These are phyloP conservation scores for Bolinopsis microptera DNA, from an alignment of 37 sponge, comb jelly and placozoan genomes.

Conservation along the genomic window DNA sequence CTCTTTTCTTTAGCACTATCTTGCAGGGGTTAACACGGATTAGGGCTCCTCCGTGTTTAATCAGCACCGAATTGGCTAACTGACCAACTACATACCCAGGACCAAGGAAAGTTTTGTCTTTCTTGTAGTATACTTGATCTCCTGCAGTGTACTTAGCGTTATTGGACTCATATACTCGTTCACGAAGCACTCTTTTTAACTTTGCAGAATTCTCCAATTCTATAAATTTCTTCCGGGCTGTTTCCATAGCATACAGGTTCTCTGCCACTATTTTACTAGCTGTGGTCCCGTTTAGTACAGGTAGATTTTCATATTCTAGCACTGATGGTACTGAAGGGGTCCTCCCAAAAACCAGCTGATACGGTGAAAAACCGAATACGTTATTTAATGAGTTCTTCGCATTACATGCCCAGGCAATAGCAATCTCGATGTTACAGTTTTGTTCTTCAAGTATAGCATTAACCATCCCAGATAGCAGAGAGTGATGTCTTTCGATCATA, in stretches of 20 bases:
- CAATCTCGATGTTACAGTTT: background rate
- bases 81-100: slow-evolving; percentile 35
- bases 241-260: slow-evolving; percentile 1
- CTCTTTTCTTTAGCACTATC: background rate
- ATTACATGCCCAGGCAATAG: background rate
- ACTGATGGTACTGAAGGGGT: background rate
- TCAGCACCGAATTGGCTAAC: background rate
- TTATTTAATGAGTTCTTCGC: slow-evolving; percentile 36
- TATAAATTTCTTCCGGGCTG: slow-evolving; percentile 29
- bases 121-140: slow-evolving; percentile 21
- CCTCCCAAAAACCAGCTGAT: slow-evolving; percentile 27
- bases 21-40: background rate
- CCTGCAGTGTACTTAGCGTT: background rate
- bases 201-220: slow-evolving; percentile 20
- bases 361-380: too few relatives aligned
- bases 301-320: background rate
- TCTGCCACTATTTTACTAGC: background rate
- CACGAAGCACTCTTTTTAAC: background rate
- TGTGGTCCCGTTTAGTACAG: background rate
- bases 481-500: background rate
- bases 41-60: slow-evolving; percentile 29
- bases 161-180: background rate
- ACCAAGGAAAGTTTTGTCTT: slow-evolving; percentile 28
- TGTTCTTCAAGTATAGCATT: background rate
- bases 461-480: background rate